These are phyloP conservation scores for Caenorhabditis angaria DNA, from an alignment of 2,888 invertebrate species.

Conservation along the genomic window DNA sequence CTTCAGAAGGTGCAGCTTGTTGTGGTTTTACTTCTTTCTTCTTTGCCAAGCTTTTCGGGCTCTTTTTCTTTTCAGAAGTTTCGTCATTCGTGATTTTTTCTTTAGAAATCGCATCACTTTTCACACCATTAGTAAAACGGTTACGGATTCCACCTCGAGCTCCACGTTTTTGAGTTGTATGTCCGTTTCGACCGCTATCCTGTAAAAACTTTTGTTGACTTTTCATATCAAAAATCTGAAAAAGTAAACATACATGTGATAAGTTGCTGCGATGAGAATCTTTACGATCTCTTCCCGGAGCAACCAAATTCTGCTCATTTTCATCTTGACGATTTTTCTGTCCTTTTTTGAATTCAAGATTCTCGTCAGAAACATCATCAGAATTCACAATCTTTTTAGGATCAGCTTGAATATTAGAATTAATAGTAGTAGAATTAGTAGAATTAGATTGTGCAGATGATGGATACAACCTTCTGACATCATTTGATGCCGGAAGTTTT, in stretches of 20 bases:
- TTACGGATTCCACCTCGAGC: background rate
- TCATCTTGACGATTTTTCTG: background rate
- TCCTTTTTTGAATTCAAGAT: background rate
- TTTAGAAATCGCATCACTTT: background rate
- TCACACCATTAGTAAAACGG: background rate
- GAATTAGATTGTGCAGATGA: background rate
- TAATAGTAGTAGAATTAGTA: background rate
- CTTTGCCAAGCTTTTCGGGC: constrained; percentile 2
- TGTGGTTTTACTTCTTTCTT: background rate
- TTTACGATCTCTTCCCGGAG: constrained; percentile 18
- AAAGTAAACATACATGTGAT: constrained; percentile 23
- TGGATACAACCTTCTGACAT: constrained; percentile 41
- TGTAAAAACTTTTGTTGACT: background rate
- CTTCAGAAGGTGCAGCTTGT: constrained; percentile 16
- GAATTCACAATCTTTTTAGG: background rate
- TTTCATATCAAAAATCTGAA: background rate
- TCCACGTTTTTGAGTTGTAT: background rate
- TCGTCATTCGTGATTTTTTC: background rate
- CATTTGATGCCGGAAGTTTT: constrained; percentile 47
- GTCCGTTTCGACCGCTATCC: constrained; percentile 1
- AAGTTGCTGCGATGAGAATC: constrained; percentile 36
- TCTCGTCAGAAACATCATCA: background rate
- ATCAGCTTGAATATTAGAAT: background rate
- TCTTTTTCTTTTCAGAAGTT: background rate
- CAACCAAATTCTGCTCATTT: background rate